Evolutionary conservation across 2,888 invertebrate genomes (phyloP).

Genomic region (Dryococelus australis): DNA sequence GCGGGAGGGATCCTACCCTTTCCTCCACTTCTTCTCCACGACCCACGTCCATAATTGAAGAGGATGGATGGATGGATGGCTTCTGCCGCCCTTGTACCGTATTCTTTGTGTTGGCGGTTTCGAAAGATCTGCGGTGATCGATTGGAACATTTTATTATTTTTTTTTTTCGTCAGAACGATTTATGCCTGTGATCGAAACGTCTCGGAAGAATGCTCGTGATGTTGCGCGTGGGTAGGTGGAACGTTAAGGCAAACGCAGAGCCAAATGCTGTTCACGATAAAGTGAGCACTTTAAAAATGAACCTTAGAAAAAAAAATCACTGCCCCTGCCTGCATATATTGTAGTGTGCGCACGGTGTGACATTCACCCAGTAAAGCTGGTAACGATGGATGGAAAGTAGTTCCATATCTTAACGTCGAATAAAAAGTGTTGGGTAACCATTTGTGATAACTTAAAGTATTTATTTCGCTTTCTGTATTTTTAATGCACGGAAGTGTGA

Average conservation of each 20-base stretch:
- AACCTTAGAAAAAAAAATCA: no score
- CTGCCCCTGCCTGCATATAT: no score
- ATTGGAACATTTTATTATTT: neutral
- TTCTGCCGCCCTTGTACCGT: neutral
- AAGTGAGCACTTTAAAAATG: no score
- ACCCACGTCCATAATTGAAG: neutral
- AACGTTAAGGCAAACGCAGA: neutral
- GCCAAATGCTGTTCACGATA: no score
- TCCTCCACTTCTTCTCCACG: neutral
- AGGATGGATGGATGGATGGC: neutral
- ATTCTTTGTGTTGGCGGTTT: neutral
- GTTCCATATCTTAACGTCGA: no score
- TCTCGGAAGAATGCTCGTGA: neutral
- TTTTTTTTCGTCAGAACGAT: neutral
- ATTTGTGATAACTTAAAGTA: no score
- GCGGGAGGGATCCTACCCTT: neutral
- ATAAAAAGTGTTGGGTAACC: no score
- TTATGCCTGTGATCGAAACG: neutral
- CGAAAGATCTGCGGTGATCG: neutral
- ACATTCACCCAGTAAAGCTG: no score
- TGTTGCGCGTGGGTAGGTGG: neutral
- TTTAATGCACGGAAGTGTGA: no score
- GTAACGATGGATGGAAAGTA: no score
- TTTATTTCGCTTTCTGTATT: no score
- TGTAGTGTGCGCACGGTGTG: no score